Base-by-base conservation (phyloP, 2,888 invertebrate species). In the Caenorhabditis sp. region DNA sequence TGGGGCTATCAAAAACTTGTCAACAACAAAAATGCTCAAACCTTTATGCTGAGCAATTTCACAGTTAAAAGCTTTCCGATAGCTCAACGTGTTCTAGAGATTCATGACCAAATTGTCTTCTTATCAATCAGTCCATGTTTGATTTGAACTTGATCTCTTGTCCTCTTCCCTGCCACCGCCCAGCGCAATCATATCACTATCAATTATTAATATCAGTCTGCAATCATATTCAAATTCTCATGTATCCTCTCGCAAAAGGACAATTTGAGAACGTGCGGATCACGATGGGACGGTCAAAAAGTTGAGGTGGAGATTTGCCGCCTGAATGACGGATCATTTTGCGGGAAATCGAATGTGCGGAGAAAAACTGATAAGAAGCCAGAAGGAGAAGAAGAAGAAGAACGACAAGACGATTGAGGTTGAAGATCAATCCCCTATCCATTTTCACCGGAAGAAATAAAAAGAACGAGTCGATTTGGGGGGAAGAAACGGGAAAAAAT, bases 181-280 rank as follows among this genome's bases (percentile, higher is more conserved):
- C 6, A 14, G 16, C 41, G 38, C n/a, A 5, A 44, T 24, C 12
- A 38, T 38, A 59, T 59, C 19, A 22, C 5, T 10, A n/a, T 58
- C 26, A 63, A 44, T 28, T 41, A 28, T 28, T 28, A 44, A 24
- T 54, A 54, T 54, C 54, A 54, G 54, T 54, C 51, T 26, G 14
- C 12, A 68, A 38, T 38, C 24, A 26, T 16, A 10, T 10, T 26
- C 19, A 14, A 68, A 54, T 68, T 68, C 24, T 49, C 54, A 54
- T 68, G 68, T 54, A 54, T 26, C 14, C 47, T 47, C 0, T n/a
- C 10, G n/a, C 68, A 14, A 31, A 49, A 72, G 59, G 72, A 59
- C 19, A 59, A 72, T 24, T 12, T 72, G 72, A n/a, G 72, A 72
- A 72, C 72, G 72, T 72, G 72, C 58, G 14, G 49, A 68, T 68